Evolutionary conservation across 1,140 invertebrate species (phyloP).

Genomic region (Anastrepha obliqua): DNA sequence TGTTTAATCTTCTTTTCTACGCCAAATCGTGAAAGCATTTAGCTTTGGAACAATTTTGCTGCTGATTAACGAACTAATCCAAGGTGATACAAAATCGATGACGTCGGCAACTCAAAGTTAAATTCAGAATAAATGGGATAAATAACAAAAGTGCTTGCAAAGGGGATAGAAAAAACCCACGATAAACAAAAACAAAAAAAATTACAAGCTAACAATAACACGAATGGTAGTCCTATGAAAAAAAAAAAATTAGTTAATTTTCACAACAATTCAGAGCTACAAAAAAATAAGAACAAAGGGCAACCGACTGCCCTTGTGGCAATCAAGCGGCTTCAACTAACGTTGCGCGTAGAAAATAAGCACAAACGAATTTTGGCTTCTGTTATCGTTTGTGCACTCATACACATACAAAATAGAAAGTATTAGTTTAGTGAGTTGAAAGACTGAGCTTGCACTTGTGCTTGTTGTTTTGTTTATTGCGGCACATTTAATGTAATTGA

Average conservation of each 20-base stretch:
- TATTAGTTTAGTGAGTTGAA: background rate
- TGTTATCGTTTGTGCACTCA: constrained; percentile 6
- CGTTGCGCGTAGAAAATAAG: background rate
- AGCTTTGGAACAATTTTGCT: too few species aligned
- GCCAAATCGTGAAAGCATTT: too few species aligned
- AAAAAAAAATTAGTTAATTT: constrained; percentile 37
- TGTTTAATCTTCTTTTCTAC: too few species aligned
- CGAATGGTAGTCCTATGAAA: background rate
- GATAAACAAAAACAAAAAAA: background rate
- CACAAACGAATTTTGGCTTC: background rate
- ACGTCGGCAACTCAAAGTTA: background rate
- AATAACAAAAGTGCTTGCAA: background rate
- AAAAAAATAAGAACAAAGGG: background rate
- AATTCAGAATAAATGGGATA: background rate
- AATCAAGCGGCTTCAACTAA: background rate
- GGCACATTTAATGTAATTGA: constrained; percentile 37
- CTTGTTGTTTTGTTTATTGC: background rate
- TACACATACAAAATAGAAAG: background rate
- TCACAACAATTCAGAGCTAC: background rate
- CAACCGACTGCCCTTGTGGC: background rate
- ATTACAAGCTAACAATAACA: background rate
- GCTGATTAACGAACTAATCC: too few species aligned
- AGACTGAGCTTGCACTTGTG: background rate
- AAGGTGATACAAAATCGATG: background rate
- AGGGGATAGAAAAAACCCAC: background rate